Percentiles rank a stretch among this genome's conserved stretches.
Conservation (phyloP, 2,797 vertebrate genomes). For the Balearica regulorum region DNA sequence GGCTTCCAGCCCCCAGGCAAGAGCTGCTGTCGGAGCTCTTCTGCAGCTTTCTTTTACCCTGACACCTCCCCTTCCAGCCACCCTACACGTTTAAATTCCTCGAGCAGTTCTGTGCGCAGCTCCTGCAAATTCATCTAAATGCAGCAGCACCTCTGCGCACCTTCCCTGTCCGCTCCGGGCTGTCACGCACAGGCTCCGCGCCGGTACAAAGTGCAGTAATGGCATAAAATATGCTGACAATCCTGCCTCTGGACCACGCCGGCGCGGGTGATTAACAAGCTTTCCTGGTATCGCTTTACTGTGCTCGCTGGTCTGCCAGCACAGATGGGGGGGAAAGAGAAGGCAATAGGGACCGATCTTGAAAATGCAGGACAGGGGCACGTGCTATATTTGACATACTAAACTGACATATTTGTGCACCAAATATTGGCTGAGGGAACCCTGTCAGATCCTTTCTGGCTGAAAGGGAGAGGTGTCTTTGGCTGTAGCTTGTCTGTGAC, state of each 20-base stretch:
- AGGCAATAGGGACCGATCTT: neutral
- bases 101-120: rapidly evolving
- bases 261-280: neutral
- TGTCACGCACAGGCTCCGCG: neutral
- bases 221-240: neutral
- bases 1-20: neutral
- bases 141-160: neutral
- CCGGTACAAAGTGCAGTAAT: neutral
- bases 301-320: neutral
- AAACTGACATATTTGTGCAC: neutral
- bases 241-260: rapidly evolving
- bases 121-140: neutral
- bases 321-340: too few species aligned
- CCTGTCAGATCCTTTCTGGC: neutral
- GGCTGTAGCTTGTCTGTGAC: neutral
- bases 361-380: neutral
- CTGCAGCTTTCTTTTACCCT: neutral
- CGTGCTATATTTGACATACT: neutral
- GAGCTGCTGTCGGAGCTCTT: neutral
- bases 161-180: neutral
- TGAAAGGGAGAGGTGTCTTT: neutral
- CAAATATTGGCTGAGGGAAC: neutral
- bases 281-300: rapidly evolving
- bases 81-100: neutral
- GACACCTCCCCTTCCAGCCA: neutral